Evolutionary conservation across 1,140 invertebrate genomes (phyloP).

Genomic region (Paralvinella palmiformis): DNA sequence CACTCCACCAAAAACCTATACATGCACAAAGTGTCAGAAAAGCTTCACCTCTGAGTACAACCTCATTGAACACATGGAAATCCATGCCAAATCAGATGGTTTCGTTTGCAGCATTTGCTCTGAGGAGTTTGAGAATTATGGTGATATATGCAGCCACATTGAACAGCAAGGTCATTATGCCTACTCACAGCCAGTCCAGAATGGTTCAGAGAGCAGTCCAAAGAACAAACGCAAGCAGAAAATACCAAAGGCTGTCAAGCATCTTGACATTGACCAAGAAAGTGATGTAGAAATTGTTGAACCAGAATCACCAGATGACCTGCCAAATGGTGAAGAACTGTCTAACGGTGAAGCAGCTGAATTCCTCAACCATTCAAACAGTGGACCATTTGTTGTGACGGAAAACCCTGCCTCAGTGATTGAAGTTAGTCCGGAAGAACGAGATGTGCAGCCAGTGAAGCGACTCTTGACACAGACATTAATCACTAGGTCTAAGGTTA

Average conservation of each 20-base stretch:
- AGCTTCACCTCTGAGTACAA: background rate
- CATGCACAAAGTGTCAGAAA: background rate
- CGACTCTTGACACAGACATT: background rate
- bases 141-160: background rate
- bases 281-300: constrained; percentile 11
- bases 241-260: background rate
- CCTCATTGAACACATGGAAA: constrained; percentile 1
- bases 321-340: background rate
- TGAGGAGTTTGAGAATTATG: background rate
- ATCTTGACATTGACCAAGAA: constrained; percentile 1
- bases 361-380: background rate
- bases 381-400: constrained; percentile 2
- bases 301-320: constrained; percentile 7
- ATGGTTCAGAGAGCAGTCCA: background rate
- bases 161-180: background rate
- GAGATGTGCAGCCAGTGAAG: constrained; percentile 10
- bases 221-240: background rate
- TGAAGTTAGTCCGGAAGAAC: background rate
- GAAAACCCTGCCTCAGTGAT: constrained; percentile 1
- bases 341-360: background rate
- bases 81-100: background rate
- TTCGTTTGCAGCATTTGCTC: background rate
- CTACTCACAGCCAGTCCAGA: background rate
- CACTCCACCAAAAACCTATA: background rate
- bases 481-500: background rate